Base-by-base conservation (phyloP, 1,140 invertebrate species). In the Cardiocondyla obscurior region DNA sequence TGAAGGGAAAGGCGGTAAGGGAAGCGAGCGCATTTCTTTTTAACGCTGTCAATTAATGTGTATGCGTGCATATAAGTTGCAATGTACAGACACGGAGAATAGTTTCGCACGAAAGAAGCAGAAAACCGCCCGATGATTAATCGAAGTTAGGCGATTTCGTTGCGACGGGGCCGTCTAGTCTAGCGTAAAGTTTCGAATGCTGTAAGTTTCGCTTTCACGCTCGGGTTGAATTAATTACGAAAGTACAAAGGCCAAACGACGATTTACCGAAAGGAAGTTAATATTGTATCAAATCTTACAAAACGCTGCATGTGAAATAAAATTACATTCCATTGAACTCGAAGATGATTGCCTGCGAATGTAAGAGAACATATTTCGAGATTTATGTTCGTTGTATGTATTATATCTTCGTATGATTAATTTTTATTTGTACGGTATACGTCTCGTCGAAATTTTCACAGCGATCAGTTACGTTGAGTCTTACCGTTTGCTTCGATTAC, bases 241-340 rank as follows among this genome's bases (percentile, higher is more conserved):
- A 30, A 67, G 42, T 76, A 76, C 58, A 64, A 76, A 76, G n/a
- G 33, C 1, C 33, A 25, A 12, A 36, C 19, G 46, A 77, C 49
- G 25, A 77, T 77, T 67, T 33, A 19, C 36, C 36, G 22, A 65
- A 25, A 30, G 8, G 7, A 42, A 16, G 36, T 49, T 10, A 53
- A 33, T 77, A 39, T 44, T 77, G 30, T 39, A 46, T 53, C 67
- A 44, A n/a, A 53, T 67, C 19, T 33, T 51, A 51, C 5, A 28
- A 77, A 39, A 79, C 69, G 74, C 53, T 67, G 30, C 14, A 39
- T 67, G 30, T 8, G 28, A 79, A 42, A 69, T 79, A 79, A 69
- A 79, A 69, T n/a, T 67, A 42, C 62, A 53, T 67, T 67, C 46
- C n/a, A 49, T 39, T 77, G 10, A 67, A 77, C 5, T 67, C n/a